Base-by-base conservation (phyloP, 2,113 vertebrate genomes). In the Antennarius striatus region DNA sequence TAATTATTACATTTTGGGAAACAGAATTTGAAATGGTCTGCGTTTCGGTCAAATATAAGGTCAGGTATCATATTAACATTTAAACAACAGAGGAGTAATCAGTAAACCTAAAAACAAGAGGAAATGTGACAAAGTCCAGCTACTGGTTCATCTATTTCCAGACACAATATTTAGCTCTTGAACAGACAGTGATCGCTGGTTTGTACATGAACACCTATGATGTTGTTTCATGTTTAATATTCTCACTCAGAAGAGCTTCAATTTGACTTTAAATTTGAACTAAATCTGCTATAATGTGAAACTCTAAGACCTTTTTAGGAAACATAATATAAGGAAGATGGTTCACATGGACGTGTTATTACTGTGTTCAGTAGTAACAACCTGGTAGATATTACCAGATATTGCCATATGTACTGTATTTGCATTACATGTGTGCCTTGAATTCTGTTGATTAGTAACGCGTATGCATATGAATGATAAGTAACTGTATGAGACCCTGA, bases 1-100 rank as follows among this genome's bases (percentile, higher is more conserved):
- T 91, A 86, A 59, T 69, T 58, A 91, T 88, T 91, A 78, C 16
- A 71, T 68, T 71, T 59, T 13, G 36, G 40, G 10, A 4, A 51
- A 30, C 22, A 13, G 12, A 17, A 1, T 74, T 48, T 32, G 39
- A 63, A 59, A 53, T 10, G 10, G 1, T 49, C 7, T 40, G 29
- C 0, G 42, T 68, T 83, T 75, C 52, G 36, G 45, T 56, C 55
- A 56, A 16, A 71, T 73, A 75, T 52, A 68, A 75, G 50, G 57
- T 47, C 22, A 60, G 60, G 88, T 89, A 32, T 77, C 50, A 87
- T 59, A 83, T 91, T 90, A 91, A 91, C 84, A 72, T 74, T 0
- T 71, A 55, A 71, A 82, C 55, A 86, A 81, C 62, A 81, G 71
- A 75, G 39, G 1, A 80, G 63, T 79, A 90, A 89, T 88, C 17